These are phyloP conservation scores for Spheniscus humboldti DNA, from an alignment of 2,797 vertebrate genomes.

Conservation along the genomic window DNA sequence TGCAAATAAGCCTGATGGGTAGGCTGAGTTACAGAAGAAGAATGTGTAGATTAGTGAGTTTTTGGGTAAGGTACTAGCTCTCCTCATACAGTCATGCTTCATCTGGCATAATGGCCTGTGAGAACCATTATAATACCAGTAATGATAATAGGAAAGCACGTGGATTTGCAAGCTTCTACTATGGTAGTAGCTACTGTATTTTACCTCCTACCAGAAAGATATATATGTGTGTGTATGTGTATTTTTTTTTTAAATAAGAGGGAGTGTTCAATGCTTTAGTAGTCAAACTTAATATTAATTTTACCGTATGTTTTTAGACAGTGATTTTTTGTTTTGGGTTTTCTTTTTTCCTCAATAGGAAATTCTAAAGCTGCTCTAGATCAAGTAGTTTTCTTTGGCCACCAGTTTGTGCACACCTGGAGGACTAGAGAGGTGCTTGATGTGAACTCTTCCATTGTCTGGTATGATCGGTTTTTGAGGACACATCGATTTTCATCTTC, in stretches of 20 bases:
- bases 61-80: neutral
- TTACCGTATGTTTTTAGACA: neutral
- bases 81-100: neutral
- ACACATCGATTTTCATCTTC: neutral
- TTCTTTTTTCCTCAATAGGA: neutral
- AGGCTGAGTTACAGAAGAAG: neutral
- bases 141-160: neutral
- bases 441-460: neutral
- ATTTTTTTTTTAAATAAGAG: neutral
- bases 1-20: neutral
- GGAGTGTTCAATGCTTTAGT: neutral
- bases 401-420: neutral
- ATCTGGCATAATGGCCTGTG: neutral
- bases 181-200: neutral
- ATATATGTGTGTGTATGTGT: fast-evolving
- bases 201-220: neutral
- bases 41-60: neutral
- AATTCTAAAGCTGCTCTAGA: neutral
- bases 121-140: neutral
- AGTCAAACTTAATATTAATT: neutral
- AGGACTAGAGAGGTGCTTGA: neutral
- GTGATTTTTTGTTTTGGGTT: neutral
- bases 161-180: neutral
- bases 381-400: neutral
- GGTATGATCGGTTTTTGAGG: neutral